Percentiles rank a stretch among this genome's conserved stretches.
phyloP scores from a whole-genome alignment of 2,797 vertebrate genomes.

The Coccyzus lansbergi region DNA sequence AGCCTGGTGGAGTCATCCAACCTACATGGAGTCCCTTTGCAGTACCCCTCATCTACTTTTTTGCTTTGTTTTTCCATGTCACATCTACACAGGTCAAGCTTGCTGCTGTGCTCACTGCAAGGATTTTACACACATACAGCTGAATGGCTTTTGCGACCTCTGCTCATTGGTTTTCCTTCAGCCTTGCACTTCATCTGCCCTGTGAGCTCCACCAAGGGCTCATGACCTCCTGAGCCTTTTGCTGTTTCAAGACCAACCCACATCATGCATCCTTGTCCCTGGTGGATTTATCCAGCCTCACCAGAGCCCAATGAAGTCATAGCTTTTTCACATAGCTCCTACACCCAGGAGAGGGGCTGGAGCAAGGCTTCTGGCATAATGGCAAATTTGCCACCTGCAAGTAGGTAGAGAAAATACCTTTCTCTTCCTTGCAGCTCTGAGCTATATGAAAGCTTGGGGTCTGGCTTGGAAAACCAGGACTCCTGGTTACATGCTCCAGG shows the following conservation, averaged over 20 bases:
- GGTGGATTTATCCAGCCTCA: neutral
- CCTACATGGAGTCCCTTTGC: neutral
- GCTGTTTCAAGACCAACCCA: neutral
- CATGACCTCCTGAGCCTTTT: fast-evolving
- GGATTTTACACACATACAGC: neutral
- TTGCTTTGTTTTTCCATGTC: neutral
- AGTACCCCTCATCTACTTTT: neutral
- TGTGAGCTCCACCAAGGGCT: neutral
- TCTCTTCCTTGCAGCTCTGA: neutral
- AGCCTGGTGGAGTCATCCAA: too few relatives aligned
- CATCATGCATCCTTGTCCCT: fast-evolving
- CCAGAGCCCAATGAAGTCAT: neutral
- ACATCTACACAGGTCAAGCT: neutral
- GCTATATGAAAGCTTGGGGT: neutral
- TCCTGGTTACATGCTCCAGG: too few relatives aligned
- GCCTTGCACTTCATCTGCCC: neutral
- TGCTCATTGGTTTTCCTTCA: neutral
- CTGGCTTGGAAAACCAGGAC: neutral
- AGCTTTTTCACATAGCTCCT: neutral
- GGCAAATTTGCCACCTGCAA: neutral
- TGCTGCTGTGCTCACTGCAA: neutral
- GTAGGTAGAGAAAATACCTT: neutral
- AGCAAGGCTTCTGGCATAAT: neutral
- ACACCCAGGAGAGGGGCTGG: neutral
- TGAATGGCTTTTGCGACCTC: neutral